Percentiles rank a stretch among this genome's conserved stretches.
Conservation (phyloP, 2,113 vertebrate species). For the Podocnemis expansa region DNA sequence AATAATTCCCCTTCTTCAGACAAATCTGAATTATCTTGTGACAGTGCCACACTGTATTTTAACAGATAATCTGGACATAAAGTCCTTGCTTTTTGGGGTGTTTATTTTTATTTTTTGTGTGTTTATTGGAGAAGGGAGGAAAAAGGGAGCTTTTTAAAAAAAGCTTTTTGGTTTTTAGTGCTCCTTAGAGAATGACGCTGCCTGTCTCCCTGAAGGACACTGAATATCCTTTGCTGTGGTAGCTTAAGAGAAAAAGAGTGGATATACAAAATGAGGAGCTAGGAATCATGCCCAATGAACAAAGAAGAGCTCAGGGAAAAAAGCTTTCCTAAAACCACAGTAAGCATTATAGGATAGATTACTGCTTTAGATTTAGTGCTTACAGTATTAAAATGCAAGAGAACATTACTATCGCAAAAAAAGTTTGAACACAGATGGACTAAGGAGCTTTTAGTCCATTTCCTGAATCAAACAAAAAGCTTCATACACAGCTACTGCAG, state of each 20-base stretch:
- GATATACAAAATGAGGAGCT: background rate
- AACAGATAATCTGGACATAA: background rate
- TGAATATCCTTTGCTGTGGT: background rate
- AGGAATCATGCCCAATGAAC: background rate
- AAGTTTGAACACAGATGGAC: slow-evolving; percentile 61
- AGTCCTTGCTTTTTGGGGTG: background rate
- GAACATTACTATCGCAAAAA: slow-evolving; percentile 55
- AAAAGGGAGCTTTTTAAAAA: background rate
- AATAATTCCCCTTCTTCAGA: background rate
- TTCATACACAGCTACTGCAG: slow-evolving; percentile 42
- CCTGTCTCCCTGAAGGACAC: background rate
- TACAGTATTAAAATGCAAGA: slow-evolving; percentile 68
- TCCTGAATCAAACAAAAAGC: slow-evolving; percentile 69
- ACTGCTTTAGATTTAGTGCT: slow-evolving; percentile 60
- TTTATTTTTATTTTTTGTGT: background rate
- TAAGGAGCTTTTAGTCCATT: slow-evolving; percentile 68
- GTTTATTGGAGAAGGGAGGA: background rate
- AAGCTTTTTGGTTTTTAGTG: background rate
- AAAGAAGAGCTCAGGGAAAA: background rate
- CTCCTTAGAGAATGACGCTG: background rate
- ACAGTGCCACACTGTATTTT: background rate
- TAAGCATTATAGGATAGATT: slow-evolving; percentile 4
- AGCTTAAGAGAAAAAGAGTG: background rate
- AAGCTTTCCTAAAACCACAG: slow-evolving; percentile 8
- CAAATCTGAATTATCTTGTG: background rate